Evolutionary conservation across 2,113 vertebrate genomes (phyloP).

Genomic region (Ceratotherium simum): DNA sequence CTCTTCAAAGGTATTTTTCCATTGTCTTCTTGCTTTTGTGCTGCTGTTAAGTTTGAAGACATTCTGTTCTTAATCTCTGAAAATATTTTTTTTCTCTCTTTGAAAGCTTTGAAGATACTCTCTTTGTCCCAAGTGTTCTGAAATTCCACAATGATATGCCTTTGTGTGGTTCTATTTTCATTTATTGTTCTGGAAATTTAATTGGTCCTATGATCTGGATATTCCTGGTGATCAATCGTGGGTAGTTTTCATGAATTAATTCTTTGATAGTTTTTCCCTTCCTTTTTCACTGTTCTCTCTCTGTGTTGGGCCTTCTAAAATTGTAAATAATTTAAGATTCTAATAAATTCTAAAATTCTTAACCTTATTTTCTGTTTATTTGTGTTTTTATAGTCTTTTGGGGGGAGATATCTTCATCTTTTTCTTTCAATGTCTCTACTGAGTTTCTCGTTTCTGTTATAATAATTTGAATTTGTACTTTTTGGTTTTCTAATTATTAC

Average conservation of each 20-base stretch:
- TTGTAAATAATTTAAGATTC: neutral
- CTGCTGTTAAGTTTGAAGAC: neutral
- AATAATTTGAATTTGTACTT: slow-evolving; percentile 9
- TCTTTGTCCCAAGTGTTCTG: neutral
- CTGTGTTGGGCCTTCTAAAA: neutral
- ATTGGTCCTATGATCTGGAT: neutral
- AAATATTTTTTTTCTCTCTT: neutral
- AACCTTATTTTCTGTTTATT: neutral
- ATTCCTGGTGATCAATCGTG: neutral
- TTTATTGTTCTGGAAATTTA: neutral
- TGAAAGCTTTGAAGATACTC: neutral
- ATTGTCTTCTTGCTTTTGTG: neutral
- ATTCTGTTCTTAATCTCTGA: slow-evolving; percentile 16
- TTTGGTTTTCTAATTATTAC: neutral
- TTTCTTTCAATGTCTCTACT: neutral
- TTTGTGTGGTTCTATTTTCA: neutral
- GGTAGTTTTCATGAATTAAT: neutral
- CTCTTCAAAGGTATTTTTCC: slow-evolving; percentile 10
- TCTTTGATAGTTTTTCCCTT: neutral
- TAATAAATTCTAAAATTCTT: slow-evolving; percentile 27
- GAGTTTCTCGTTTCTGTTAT: slow-evolving; percentile 14
- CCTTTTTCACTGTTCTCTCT: neutral
- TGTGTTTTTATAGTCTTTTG: neutral
- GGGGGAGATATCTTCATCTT: neutral
- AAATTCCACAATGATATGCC: neutral